Percentiles rank a stretch among this genome's conserved stretches.
phyloP scores from a whole-genome alignment of 2,113 vertebrate genomes.

The Pseudorasbora parva region DNA sequence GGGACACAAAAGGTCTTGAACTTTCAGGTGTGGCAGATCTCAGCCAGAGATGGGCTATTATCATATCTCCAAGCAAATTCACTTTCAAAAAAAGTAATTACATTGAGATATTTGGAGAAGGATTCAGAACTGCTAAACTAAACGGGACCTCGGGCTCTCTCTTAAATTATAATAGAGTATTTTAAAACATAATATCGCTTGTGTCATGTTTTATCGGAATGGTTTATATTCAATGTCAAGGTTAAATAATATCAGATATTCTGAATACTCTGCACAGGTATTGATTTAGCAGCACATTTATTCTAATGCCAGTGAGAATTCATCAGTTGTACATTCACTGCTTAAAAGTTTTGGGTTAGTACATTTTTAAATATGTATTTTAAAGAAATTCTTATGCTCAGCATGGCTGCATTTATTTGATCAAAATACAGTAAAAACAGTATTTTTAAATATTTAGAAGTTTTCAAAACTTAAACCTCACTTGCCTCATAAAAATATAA shows the following conservation, averaged over 20 bases:
- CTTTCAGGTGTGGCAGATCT: slow-evolving; percentile 36
- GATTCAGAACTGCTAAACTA: background rate
- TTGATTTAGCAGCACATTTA: background rate
- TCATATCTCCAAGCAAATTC: slow-evolving; percentile 18
- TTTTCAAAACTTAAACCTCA: too few species aligned
- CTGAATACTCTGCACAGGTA: background rate
- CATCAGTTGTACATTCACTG: background rate
- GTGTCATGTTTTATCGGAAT: background rate
- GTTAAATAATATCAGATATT: background rate
- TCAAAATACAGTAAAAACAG: background rate
- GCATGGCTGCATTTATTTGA: background rate
- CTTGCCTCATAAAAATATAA: too few species aligned
- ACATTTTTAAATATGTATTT: too few species aligned
- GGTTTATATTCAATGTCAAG: background rate
- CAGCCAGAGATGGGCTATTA: background rate
- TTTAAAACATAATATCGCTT: background rate
- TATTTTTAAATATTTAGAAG: background rate
- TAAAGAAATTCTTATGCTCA: background rate
- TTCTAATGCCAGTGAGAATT: background rate
- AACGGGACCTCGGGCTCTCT: background rate
- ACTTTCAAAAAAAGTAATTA: background rate
- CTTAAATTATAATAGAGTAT: background rate
- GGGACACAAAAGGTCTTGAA: slow-evolving; percentile 43
- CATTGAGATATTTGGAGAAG: slow-evolving; percentile 1
- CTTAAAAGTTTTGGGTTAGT: background rate